phyloP scores from a whole-genome alignment of 1,140 invertebrate genomes.

The Lordiphosa stackelbergi region DNA sequence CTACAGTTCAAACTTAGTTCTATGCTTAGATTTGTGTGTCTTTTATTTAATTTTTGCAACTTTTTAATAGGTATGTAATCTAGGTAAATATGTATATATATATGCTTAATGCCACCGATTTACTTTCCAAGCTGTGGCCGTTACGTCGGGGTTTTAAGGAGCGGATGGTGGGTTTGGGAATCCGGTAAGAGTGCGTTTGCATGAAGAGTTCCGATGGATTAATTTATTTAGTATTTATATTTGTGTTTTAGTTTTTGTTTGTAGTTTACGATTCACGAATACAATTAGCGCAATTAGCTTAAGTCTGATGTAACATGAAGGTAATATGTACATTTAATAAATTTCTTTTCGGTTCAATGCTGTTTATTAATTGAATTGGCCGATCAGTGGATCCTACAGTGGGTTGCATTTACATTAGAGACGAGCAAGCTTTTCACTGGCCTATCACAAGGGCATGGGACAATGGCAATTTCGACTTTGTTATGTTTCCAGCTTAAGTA shows the following conservation, averaged over 20 bases:
- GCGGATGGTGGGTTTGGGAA: background rate
- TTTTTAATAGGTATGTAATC: constrained; percentile 15
- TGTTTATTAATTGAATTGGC: constrained; percentile 30
- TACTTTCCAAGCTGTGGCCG: background rate
- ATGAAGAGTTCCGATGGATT: constrained; percentile 6
- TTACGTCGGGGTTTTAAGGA: background rate
- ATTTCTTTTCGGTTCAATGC: constrained; percentile 14
- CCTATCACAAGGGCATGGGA: too few species aligned
- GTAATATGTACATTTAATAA: constrained; percentile 45
- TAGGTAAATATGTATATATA: background rate
- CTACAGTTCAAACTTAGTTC: constrained; percentile 35
- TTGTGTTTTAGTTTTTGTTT: constrained; percentile 7
- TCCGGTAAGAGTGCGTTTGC: constrained; percentile 5
- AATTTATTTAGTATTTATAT: background rate
- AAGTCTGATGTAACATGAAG: constrained; percentile 17
- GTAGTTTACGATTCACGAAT: constrained; percentile 12
- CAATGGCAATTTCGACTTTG: too few species aligned
- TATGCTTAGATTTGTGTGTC: constrained; percentile 14
- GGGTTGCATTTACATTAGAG: background rate
- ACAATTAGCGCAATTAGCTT: constrained; percentile 14
- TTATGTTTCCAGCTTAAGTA: too few species aligned
- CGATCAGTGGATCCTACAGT: background rate
- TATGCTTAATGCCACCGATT: constrained; percentile 3
- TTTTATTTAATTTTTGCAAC: constrained; percentile 12
- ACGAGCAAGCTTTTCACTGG: too few species aligned